Evolutionary conservation across 2,113 vertebrate genomes (phyloP).

Genomic region (Chascanopsetta lugubris): DNA sequence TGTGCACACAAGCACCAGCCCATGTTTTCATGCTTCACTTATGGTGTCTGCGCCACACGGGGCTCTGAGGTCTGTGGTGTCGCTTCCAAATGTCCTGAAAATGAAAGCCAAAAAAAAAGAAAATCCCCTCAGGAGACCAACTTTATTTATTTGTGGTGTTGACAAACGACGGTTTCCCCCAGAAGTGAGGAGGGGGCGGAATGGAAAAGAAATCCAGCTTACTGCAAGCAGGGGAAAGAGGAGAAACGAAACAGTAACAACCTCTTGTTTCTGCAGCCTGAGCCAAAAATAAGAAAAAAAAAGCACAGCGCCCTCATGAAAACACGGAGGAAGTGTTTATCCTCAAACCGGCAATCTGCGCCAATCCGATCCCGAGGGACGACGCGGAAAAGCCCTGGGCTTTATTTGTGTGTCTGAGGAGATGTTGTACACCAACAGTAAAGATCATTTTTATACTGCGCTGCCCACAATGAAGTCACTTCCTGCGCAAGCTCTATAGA

Average conservation of each 20-base stretch:
- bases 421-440: neutral
- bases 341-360: constrained; percentile 32
- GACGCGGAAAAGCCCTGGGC: neutral
- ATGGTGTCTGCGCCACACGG: constrained; percentile 9
- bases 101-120: too few relatives aligned
- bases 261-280: constrained; percentile 17
- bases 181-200: constrained; percentile 28
- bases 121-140: constrained; percentile 66
- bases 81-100: constrained; percentile 23
- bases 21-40: constrained; percentile 19
- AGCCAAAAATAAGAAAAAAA: too few relatives aligned
- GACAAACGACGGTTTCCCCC: constrained; percentile 73
- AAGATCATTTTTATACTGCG: neutral
- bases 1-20: constrained; percentile 20
- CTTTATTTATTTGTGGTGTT: constrained; percentile 66
- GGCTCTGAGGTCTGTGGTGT: constrained; percentile 23
- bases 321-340: constrained; percentile 39
- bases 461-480: neutral
- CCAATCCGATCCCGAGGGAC: neutral
- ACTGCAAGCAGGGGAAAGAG: constrained; percentile 14
- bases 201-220: constrained; percentile 2
- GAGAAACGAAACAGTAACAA: constrained; percentile 20
- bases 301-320: constrained; percentile 18
- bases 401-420: constrained; percentile 1
- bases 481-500: neutral